phyloP scores from a whole-genome alignment of 2,113 vertebrate species.

The Lontra canadensis region DNA sequence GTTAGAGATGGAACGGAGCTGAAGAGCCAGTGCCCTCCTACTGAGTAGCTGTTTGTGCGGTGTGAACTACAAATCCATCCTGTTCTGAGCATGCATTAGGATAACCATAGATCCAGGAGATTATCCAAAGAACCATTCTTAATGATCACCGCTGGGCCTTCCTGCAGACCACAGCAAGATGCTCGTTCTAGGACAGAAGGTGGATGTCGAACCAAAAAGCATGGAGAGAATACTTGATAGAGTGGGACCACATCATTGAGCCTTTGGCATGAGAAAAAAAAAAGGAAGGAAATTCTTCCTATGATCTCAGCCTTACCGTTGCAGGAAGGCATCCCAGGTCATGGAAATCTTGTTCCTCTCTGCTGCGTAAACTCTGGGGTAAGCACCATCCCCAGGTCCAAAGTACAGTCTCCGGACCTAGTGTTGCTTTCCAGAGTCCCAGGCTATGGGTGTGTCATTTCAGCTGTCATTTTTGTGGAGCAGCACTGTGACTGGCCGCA shows the following conservation, averaged over 20 bases:
- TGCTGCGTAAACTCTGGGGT: background rate
- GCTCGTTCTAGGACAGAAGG: background rate
- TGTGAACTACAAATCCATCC: background rate
- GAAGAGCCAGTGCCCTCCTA: too few species aligned
- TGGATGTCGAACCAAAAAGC: background rate
- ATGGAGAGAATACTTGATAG: background rate
- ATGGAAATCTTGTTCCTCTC: background rate
- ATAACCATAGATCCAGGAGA: background rate
- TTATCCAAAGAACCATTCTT: background rate
- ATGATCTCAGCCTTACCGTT: background rate
- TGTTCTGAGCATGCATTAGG: background rate
- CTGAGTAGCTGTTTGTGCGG: background rate
- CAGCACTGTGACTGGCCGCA: background rate
- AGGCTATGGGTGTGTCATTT: background rate
- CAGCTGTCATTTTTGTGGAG: background rate
- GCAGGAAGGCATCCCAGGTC: background rate
- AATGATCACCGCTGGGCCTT: rapidly evolving
- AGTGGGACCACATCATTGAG: background rate
- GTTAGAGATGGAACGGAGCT: background rate
- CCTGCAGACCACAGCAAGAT: background rate
- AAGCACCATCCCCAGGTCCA: background rate
- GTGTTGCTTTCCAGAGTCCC: background rate
- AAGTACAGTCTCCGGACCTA: background rate
- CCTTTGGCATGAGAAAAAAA: background rate
- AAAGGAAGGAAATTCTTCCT: background rate